These are phyloP conservation scores for Bombus waltoni DNA, from an alignment of 1,140 invertebrate species.

Conservation along the genomic window DNA sequence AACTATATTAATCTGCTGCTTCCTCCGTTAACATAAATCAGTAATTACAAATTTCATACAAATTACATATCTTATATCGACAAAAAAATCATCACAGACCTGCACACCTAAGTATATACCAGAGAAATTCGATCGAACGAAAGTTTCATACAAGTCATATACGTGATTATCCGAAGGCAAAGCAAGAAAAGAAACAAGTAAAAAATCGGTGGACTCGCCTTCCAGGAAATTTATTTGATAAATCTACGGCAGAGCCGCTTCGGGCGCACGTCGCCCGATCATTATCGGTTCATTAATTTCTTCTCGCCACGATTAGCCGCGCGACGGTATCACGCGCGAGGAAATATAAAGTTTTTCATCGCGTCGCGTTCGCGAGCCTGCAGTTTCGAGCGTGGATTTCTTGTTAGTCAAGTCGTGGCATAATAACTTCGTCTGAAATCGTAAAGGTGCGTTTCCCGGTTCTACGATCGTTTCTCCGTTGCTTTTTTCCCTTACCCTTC, in stretches of 20 bases:
- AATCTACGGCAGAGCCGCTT: constrained; percentile 22
- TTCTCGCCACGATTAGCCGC: constrained; percentile 59
- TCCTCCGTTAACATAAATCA: neutral
- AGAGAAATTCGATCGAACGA: neutral
- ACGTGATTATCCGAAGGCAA: neutral
- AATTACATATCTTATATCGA: neutral
- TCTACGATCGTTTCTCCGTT: neutral
- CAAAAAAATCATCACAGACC: neutral
- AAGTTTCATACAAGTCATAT: neutral
- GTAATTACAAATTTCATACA: neutral
- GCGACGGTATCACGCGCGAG: constrained; percentile 23
- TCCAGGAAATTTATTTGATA: constrained; percentile 53
- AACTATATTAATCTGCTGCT: neutral
- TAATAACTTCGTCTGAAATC: constrained; percentile 42
- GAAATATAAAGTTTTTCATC: constrained; percentile 45
- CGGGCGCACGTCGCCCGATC: constrained; percentile 18
- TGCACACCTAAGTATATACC: neutral
- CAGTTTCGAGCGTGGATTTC: constrained; percentile 5
- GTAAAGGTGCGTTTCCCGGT: constrained; percentile 32
- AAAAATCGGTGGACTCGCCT: neutral
- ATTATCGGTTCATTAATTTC: constrained; percentile 67
- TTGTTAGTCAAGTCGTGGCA: neutral
- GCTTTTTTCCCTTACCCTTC: neutral
- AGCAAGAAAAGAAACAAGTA: neutral
- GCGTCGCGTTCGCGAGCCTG: neutral